Conservation (phyloP, 2,113 vertebrate species). For the Lampris megalopsis region DNA sequence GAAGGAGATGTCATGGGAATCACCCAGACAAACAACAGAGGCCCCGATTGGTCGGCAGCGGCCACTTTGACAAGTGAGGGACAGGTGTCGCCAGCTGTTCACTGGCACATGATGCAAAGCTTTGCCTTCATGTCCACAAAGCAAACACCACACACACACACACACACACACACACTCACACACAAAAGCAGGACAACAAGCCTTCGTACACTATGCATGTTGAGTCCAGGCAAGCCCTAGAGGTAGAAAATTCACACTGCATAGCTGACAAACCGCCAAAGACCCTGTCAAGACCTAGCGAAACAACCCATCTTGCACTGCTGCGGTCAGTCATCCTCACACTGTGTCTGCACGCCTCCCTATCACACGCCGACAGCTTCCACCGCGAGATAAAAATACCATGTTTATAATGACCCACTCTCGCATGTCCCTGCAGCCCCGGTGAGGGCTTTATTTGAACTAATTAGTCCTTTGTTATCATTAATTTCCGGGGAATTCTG, state of each 20-base stretch:
- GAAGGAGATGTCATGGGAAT: background rate
- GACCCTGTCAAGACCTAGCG: background rate
- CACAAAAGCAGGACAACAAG: background rate
- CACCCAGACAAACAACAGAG: background rate
- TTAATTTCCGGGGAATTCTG: background rate
- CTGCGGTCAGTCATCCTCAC: background rate
- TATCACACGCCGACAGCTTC: background rate
- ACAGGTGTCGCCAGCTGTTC: slow-evolving; percentile 27
- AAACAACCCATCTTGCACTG: background rate
- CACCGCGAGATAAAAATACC: background rate
- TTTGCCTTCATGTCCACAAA: too few relatives aligned
- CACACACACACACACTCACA: background rate
- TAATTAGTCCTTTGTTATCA: background rate
- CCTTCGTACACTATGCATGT: background rate
- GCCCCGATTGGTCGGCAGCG: slow-evolving; percentile 5
- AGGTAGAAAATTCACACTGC: background rate
- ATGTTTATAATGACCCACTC: background rate
- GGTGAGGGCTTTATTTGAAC: background rate
- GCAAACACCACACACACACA: background rate
- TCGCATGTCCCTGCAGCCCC: background rate
- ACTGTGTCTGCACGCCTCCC: background rate
- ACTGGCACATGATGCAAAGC: background rate
- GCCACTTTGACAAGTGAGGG: slow-evolving; percentile 11
- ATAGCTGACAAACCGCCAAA: background rate
- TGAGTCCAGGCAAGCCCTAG: background rate